phyloP scores from a whole-genome alignment of 2,888 invertebrate species.

The Cerastis rubricosa region DNA sequence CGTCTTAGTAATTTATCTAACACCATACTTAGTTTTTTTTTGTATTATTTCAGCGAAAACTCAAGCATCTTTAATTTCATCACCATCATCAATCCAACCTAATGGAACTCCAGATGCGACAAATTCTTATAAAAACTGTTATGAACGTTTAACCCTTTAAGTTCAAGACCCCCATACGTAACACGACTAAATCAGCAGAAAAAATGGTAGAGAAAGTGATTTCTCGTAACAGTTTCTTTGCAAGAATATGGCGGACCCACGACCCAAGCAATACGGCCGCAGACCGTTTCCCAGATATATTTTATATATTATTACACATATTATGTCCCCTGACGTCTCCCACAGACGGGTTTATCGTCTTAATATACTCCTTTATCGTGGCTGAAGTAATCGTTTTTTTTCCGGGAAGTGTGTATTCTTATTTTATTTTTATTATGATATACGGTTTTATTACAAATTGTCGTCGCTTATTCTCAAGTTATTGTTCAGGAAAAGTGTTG shows the following conservation, averaged over 20 bases:
- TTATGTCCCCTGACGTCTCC: slow-evolving; percentile 54
- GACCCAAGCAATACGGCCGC: slow-evolving; percentile 46
- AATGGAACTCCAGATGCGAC: slow-evolving; percentile 10
- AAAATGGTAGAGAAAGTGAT: slow-evolving; percentile 53
- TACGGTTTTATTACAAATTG: slow-evolving; percentile 62
- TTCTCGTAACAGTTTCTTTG: slow-evolving; percentile 53
- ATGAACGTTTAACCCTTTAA: slow-evolving; percentile 30
- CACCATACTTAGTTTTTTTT: too few species aligned
- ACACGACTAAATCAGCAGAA: slow-evolving; percentile 52
- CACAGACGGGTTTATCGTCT: slow-evolving; percentile 63
- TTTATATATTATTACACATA: slow-evolving; percentile 67
- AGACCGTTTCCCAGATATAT: slow-evolving; percentile 54
- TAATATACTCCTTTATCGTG: slow-evolving; percentile 65
- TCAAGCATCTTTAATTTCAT: background rate
- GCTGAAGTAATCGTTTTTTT: slow-evolving; percentile 62
- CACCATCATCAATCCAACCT: background rate
- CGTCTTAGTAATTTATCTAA: too few species aligned
- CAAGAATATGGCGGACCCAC: slow-evolving; percentile 47
- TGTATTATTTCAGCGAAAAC: too few species aligned
- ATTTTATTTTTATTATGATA: slow-evolving; percentile 63
- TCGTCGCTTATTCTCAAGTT: slow-evolving; percentile 50
- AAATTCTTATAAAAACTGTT: slow-evolving; percentile 32
- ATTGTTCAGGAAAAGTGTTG: slow-evolving; percentile 41
- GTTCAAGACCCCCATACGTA: slow-evolving; percentile 50
- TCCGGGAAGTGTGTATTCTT: slow-evolving; percentile 56